These are phyloP conservation scores for Lasioglossum lativentre DNA, from an alignment of 2,888 invertebrate genomes.

Conservation along the genomic window DNA sequence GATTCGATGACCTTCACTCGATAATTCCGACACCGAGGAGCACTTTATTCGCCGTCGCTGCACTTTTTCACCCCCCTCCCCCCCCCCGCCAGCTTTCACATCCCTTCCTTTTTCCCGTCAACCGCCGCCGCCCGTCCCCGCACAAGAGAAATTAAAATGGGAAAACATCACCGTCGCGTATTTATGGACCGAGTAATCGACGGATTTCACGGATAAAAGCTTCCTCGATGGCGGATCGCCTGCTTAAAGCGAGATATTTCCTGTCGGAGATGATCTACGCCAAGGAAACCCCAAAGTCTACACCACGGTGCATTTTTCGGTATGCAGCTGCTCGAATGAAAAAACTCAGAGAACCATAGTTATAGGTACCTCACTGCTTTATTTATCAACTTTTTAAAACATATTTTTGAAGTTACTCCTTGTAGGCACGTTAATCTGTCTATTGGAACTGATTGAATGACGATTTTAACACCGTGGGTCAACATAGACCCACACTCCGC, in stretches of 20 bases:
- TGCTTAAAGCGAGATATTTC: background rate
- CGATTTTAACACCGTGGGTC: too few species aligned
- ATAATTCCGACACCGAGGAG: slow-evolving; percentile 8
- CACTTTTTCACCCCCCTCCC: background rate
- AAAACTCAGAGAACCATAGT: too few species aligned
- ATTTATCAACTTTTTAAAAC: too few species aligned
- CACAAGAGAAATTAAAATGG: slow-evolving; percentile 7
- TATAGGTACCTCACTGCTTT: too few species aligned
- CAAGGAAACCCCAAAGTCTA: background rate
- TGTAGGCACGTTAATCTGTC: too few species aligned
- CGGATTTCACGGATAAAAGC: background rate
- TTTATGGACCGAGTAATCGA: slow-evolving; percentile 9
- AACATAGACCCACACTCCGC: too few species aligned
- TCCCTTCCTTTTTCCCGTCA: background rate
- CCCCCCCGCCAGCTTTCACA: background rate
- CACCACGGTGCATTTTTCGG: background rate
- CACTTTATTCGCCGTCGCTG: background rate
- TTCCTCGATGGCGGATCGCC: background rate
- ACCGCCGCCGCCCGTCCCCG: background rate
- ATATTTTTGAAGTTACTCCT: too few species aligned
- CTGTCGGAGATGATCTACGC: background rate
- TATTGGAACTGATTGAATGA: too few species aligned
- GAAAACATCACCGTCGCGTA: slow-evolving; percentile 5
- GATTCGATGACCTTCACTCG: slow-evolving; percentile 14
- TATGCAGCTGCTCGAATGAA: background rate